Evolutionary conservation across 2,113 vertebrate genomes (phyloP).

Genomic region (Chauna torquata): DNA sequence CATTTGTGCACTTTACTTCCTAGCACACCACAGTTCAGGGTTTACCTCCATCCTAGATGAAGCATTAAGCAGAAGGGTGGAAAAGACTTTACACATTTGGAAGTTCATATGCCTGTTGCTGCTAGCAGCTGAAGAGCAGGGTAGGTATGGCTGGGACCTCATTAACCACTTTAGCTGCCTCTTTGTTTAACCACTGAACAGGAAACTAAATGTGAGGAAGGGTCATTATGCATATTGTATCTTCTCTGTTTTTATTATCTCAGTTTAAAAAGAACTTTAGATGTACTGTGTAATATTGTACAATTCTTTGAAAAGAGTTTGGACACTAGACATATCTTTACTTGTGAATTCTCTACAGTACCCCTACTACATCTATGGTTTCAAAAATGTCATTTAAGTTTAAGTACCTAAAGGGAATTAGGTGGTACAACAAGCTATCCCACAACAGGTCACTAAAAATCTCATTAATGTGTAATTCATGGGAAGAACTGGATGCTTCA

Average conservation of each 20-base stretch:
- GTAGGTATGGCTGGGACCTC: not conserved
- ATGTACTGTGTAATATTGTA: not conserved
- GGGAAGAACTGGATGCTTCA: not conserved
- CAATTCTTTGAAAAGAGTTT: not conserved
- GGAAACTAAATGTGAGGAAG: not conserved
- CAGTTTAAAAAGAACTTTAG: not conserved
- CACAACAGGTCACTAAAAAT: not conserved
- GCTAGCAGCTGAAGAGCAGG: not conserved
- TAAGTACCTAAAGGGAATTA: not conserved
- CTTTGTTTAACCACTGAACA: not conserved
- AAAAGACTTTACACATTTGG: not conserved
- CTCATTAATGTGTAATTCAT: not conserved
- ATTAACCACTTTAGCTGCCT: not conserved
- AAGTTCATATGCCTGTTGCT: not conserved
- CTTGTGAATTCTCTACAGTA: not conserved
- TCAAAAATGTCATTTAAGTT: not conserved
- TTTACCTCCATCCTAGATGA: not conserved
- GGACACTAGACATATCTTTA: not conserved
- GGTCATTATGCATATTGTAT: not conserved
- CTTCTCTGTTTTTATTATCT: not conserved
- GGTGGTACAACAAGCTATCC: not conserved
- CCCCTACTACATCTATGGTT: not conserved
- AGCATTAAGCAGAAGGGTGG: not conserved
- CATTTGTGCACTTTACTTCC: not conserved
- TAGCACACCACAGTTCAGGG: not conserved